Conservation (phyloP, 2,888 invertebrate genomes). For the Caenorhabditis sulstoni region DNA sequence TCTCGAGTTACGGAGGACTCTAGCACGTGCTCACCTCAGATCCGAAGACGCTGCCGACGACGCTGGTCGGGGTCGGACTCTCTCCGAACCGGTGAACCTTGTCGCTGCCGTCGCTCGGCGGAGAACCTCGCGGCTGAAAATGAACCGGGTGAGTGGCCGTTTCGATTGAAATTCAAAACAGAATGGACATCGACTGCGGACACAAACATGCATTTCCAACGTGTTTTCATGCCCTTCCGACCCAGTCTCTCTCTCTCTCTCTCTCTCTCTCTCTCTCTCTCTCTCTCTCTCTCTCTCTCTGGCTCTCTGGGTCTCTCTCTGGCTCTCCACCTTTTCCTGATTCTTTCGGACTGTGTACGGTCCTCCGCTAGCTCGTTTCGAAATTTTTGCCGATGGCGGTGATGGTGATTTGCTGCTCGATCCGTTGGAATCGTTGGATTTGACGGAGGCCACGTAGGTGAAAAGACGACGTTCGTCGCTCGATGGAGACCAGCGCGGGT, state of each 20-base stretch:
- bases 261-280: too few relatives aligned
- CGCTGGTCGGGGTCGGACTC: slow-evolving; percentile 58
- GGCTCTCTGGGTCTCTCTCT: not conserved
- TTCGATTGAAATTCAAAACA: slow-evolving; percentile 6
- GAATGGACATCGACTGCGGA: not conserved
- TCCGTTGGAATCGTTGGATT: slow-evolving; percentile 19
- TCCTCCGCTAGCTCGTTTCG: slow-evolving; percentile 20
- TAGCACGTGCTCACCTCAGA: slow-evolving; percentile 38
- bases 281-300: too few relatives aligned
- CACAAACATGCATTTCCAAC: slow-evolving; percentile 12
- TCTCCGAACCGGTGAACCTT: slow-evolving; percentile 68
- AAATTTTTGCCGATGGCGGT: slow-evolving; percentile 45
- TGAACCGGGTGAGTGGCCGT: not conserved
- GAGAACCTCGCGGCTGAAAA: slow-evolving; percentile 62
- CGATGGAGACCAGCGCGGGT: slow-evolving; percentile 40
- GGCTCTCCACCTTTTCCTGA: slow-evolving; percentile 14
- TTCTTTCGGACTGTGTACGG: slow-evolving; percentile 42
- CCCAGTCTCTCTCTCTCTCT: too few relatives aligned
- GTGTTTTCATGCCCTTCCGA: slow-evolving; percentile 5
- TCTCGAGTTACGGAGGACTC: not conserved
- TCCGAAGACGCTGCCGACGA: slow-evolving; percentile 32
- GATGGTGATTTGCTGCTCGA: slow-evolving; percentile 45
- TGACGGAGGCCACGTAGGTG: slow-evolving; percentile 22
- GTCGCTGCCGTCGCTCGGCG: slow-evolving; percentile 61
- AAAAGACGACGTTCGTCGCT: slow-evolving; percentile 40